Evolutionary conservation across 92 coral and sea anemone genomes (phyloP).

Genomic region (Epizoanthus ramosus): DNA sequence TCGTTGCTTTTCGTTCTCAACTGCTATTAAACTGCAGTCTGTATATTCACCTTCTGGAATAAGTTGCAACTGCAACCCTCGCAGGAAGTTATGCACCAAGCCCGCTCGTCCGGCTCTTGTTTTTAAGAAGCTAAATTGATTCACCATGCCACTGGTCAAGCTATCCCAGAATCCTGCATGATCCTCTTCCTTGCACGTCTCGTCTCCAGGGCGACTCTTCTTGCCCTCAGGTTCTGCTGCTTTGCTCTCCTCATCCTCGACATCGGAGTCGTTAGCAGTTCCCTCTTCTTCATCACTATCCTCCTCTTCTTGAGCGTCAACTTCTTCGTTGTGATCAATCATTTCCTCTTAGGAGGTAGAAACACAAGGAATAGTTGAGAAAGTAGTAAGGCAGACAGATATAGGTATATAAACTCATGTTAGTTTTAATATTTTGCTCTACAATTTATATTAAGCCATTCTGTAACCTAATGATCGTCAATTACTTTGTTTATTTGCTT

Average conservation of each 20-base stretch:
- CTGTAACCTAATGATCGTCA: too few species aligned
- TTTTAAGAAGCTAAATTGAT: conserved; percentile 56
- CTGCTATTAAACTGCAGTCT: too few species aligned
- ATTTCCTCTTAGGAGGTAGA: neutral
- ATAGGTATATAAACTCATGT: too few species aligned
- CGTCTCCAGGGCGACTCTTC: neutral
- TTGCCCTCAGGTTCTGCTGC: neutral
- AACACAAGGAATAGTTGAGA: too few species aligned
- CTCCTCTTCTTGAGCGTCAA: conserved; percentile 38
- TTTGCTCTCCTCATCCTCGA: neutral
- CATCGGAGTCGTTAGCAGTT: neutral
- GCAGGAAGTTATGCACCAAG: conserved; percentile 76
- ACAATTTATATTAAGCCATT: too few species aligned
- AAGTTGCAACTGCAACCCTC: conserved; percentile 58
- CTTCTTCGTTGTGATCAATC: conserved; percentile 21
- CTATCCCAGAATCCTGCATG: conserved; percentile 33
- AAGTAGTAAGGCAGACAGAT: too few species aligned
- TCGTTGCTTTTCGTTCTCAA: too few species aligned
- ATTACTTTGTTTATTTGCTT: too few species aligned
- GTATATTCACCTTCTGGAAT: neutral
- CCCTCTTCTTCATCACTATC: conserved; percentile 43
- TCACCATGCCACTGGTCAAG: conserved; percentile 34
- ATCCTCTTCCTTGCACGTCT: neutral
- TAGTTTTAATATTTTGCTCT: too few species aligned
- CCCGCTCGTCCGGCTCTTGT: conserved; percentile 85